Evolutionary conservation across 2,888 invertebrate species (phyloP), one percentile per base, ranked within the genome.

Genomic region (Elmis aenea): DNA sequence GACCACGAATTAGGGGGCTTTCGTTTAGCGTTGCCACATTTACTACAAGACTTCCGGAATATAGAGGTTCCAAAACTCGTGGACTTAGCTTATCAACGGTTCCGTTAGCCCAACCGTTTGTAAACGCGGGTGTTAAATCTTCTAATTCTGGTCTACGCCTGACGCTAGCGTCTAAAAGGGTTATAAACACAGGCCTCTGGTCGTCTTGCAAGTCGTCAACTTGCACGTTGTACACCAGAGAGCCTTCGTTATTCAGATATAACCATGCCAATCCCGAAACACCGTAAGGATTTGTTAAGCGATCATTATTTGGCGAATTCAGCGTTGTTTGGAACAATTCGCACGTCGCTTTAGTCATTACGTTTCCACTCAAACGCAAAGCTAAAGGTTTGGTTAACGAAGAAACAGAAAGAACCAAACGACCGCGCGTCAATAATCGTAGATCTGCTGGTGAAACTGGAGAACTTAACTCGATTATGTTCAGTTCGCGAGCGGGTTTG

Each of bases 1-100:
- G 73, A 0, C 88, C 88, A 2, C 79, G 76, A 5, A 91, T 75
- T 3, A 84, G 59, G 13, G 70, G 73, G 1, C 69, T 68, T 8
- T 75, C 69, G 23, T 72, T 72, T 9, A 75, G 73, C 2, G 78
- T 75, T 0, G 76, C 81, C 9, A 91, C 83, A 57, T 83, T 85
- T 0, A 92, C 79, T 10, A 80, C 83, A 12, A 92, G 69, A 48
- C 87, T 86, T 1, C 87, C 89, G 32, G 81, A 81, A 59, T 91
- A 87, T 13, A 93, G 66, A 0, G 88, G 84, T 50, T 90, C 89
- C 26, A 91, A 73, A 2, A 90, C 82, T 46, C 86, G 79, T 0
- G 90, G 87, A 25, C 83, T 84, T 3, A 88, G 76, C 45, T 83
- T 78, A 11, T 85, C 83, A 20, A 88, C 67, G 0, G 83, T 83